Evolutionary conservation across 2,113 vertebrate genomes (phyloP).

Genomic region (Misgurnus anguillicaudatus): DNA sequence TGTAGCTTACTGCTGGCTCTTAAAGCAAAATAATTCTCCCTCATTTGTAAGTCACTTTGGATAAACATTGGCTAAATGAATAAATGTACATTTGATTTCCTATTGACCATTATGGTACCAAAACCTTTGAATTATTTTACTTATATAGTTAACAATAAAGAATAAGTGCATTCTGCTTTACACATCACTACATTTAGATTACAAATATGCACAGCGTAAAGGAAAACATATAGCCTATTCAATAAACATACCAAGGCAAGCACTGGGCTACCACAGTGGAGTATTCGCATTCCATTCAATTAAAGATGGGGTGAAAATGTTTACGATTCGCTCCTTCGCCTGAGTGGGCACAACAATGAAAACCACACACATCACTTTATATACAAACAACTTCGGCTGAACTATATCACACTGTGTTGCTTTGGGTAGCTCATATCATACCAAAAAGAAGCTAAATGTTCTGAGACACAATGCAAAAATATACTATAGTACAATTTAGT

Average conservation of each 20-base stretch:
- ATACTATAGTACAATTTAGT: no score
- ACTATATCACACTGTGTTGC: not conserved
- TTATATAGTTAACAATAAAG: no score
- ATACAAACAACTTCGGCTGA: not conserved
- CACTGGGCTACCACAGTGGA: conserved; percentile 50
- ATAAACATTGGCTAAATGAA: not conserved
- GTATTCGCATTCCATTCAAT: conserved; percentile 59
- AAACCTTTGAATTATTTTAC: not conserved
- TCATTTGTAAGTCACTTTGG: not conserved
- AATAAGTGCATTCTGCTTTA: no score
- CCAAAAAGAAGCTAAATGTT: no score
- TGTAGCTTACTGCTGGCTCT: no score
- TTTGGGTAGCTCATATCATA: not conserved
- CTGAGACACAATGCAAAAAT: no score
- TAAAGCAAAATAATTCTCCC: not conserved
- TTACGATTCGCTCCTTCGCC: conserved; percentile 47
- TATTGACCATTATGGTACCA: not conserved
- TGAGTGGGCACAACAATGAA: conserved; percentile 18
- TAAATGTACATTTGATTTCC: not conserved
- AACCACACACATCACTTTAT: conserved; percentile 2
- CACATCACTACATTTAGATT: conserved; percentile 10
- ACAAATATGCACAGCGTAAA: conserved; percentile 54
- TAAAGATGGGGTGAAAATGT: conserved; percentile 54
- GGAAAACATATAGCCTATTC: conserved; percentile 66
- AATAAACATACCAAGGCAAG: conserved; percentile 48